These are phyloP conservation scores for Passer domesticus DNA, from an alignment of 2,113 vertebrate genomes.

Conservation along the genomic window DNA sequence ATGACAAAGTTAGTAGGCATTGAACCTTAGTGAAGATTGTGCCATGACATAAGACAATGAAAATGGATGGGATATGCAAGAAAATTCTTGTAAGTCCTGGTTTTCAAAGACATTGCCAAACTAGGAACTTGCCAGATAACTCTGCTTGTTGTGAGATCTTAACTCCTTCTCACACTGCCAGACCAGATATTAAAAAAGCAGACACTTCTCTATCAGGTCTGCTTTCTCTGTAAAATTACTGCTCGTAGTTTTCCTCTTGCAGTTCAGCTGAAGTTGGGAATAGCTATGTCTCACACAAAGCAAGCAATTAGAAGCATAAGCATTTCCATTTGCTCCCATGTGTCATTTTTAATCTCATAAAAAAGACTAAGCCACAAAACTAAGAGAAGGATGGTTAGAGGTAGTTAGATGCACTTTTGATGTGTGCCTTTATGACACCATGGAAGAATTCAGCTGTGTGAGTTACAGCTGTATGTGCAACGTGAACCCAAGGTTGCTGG, in stretches of 20 bases:
- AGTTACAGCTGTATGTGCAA: not conserved
- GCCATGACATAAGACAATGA: not conserved
- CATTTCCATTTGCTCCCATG: not conserved
- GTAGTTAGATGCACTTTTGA: not conserved
- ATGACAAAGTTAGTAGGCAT: not conserved
- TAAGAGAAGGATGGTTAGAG: not conserved
- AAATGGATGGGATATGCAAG: not conserved
- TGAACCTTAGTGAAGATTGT: not conserved
- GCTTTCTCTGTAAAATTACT: constrained; percentile 8
- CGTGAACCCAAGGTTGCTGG: not conserved
- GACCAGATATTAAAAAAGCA: not conserved
- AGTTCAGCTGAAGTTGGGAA: not conserved
- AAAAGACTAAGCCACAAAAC: not conserved
- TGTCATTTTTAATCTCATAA: constrained; percentile 8
- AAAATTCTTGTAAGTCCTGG: not conserved
- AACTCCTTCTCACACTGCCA: not conserved
- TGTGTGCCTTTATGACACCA: not conserved
- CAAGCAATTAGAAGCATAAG: constrained; percentile 21
- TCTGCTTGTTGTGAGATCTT: not conserved
- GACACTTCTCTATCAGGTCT: not conserved
- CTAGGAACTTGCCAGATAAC: not conserved
- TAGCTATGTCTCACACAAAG: not conserved
- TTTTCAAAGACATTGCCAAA: not conserved
- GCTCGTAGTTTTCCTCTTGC: not conserved
- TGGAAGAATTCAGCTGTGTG: not conserved